Percentiles rank a stretch among this genome's conserved stretches.
These are phyloP conservation scores for Callipepla squamata DNA, from an alignment of 2,113 vertebrate species.

Conservation along the genomic window DNA sequence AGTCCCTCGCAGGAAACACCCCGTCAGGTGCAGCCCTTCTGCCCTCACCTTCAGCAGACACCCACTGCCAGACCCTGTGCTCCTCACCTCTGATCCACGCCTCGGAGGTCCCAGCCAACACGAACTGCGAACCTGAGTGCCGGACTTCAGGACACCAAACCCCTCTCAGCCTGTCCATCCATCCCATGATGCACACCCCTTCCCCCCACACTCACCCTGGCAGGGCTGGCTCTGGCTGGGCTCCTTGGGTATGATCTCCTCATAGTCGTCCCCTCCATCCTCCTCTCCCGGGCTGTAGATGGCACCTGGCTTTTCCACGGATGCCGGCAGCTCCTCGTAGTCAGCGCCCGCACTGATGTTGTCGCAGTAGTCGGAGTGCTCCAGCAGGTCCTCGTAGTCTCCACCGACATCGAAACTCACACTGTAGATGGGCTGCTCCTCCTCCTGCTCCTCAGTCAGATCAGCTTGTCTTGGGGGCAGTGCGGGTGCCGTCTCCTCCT, in stretches of 20 bases:
- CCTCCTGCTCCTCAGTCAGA: neutral
- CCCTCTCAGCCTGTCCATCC: neutral
- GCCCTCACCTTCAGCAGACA: neutral
- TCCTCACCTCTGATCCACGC: neutral
- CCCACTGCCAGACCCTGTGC: neutral
- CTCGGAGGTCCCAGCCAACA: neutral
- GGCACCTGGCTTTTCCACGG: neutral
- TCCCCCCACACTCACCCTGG: neutral
- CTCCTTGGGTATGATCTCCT: slow-evolving; percentile 64
- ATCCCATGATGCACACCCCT: neutral
- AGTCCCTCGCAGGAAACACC: neutral
- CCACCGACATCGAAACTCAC: slow-evolving; percentile 19
- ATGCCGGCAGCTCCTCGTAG: slow-evolving; percentile 61
- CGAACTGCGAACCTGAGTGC: neutral
- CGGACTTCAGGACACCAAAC: neutral
- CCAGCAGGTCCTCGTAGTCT: slow-evolving; percentile 83
- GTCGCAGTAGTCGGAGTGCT: neutral
- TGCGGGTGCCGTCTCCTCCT: slow-evolving; percentile 53
- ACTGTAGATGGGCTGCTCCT: slow-evolving; percentile 39
- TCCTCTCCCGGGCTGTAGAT: neutral
- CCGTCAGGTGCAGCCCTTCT: neutral
- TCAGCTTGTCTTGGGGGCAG: slow-evolving; percentile 66
- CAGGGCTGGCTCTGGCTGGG: neutral
- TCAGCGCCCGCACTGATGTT: slow-evolving; percentile 29
- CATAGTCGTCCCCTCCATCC: slow-evolving; percentile 70